These are phyloP conservation scores for Graphium colonna DNA, from an alignment of 2,888 invertebrate species.

Conservation along the genomic window DNA sequence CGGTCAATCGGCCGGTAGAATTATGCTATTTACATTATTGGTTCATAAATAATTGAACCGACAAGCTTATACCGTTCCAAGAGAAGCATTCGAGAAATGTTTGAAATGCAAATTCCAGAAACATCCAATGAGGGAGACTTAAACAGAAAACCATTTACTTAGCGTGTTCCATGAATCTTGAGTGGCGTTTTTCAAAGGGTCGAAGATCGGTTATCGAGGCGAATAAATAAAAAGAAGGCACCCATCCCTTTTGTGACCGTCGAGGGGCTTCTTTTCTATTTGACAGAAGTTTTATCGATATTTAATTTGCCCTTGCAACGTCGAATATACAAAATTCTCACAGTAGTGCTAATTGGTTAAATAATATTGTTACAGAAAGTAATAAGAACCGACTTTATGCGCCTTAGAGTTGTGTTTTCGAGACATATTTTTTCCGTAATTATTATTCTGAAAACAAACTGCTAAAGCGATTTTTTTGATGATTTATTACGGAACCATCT, in stretches of 20 bases:
- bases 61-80: slow-evolving; percentile 27
- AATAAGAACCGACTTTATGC: no score
- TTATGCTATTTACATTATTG: slow-evolving; percentile 1
- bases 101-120: slow-evolving; percentile 39
- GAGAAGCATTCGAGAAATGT: slow-evolving; percentile 27
- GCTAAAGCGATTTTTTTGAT: no score
- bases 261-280: slow-evolving; percentile 38
- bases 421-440: no score
- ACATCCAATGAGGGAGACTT: slow-evolving; percentile 36
- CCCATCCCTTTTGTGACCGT: slow-evolving; percentile 44
- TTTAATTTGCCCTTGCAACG: slow-evolving; percentile 26
- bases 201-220: slow-evolving; percentile 52
- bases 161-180: slow-evolving; percentile 48
- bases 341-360: no score
- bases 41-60: slow-evolving; percentile 18
- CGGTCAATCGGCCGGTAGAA: slow-evolving; percentile 16
- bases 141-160: slow-evolving; percentile 45
- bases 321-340: no score
- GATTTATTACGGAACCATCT: no score
- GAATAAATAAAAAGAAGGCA: slow-evolving; percentile 49
- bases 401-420: no score
- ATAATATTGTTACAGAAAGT: no score
- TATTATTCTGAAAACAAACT: no score
- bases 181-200: slow-evolving; percentile 51
- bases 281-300: slow-evolving; percentile 33